Evolutionary conservation across 2,113 vertebrate species (phyloP), one percentile per base, ranked within the genome.

Genomic region (Actenoides hombroni): DNA sequence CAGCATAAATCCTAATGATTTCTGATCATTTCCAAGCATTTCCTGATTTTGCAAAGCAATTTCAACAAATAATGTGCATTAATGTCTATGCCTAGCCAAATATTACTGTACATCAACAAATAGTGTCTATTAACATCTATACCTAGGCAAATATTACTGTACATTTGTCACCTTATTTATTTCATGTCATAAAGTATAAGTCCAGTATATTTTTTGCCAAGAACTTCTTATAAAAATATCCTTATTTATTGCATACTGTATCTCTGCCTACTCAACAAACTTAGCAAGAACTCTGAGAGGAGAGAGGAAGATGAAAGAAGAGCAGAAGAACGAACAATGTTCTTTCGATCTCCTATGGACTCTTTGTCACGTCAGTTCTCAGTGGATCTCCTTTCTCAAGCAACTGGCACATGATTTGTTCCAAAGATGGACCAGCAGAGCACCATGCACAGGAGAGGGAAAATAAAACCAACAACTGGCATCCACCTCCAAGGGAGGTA

Each of bases 341-440:
- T 86, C 35, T 67, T 95, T 93, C 93, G 73, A 95, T 93, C 57
- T 78, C 82, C 69, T 18, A 2, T n/a, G 46, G n/a, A 78, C 14
- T 71, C 90, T 95, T 82, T 90, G 61, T 76, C 86, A 88, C 46
- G 61, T 49, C 80, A 73, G 74, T 81, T 63, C 68, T 51, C 42
- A 82, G 53, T 51, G 75, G 73, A 86, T 81, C 51, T 90, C 49
- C 28, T 74, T 83, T 78, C 64, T 31, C 49, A 60, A 88, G 49
- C 48, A 94, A 74, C 12, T 57, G 44, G 53, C 54, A 39, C 31
- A 13, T 64, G 33, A 18, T 44, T 80, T 53, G 29, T 67, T 93
- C 73, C 83, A 94, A 85, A 93, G 76, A 78, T 16, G 85, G 79
- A 93, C 78, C 73, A 90, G 51, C 65, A 92, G 40, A 90, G 67